Base-by-base conservation (phyloP, 1,140 invertebrate species). In the Zophobas morio region DNA sequence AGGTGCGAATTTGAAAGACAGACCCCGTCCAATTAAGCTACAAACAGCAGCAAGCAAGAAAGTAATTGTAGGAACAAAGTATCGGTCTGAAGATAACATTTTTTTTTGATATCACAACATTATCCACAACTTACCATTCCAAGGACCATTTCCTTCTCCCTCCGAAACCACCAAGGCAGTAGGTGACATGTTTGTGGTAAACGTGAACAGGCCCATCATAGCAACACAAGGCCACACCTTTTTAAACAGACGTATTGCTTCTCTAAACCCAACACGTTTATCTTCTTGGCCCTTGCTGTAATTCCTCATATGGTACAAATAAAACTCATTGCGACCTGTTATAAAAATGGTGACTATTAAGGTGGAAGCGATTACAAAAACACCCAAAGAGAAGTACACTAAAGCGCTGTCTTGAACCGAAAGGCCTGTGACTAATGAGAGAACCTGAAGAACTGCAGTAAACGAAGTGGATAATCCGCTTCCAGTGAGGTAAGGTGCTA, bases 51-150 rank as follows among this genome's bases (percentile, higher is more conserved):
- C 1, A n/a, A 71, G 8, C 20, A 49, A 4, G 32, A 71, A 71
- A 32, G 66, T 71, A 6, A 47, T 47, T 34, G 36, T 47, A 33
- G 70, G 70, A 6, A 72, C 70, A 72, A 72, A 72, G n/a, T 53
- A 72, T 39, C 54, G n/a, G 33, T 71, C 66, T 71, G 57, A 20
- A 20, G 20, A 20, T 20, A 20, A 20, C 20, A 20, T 20, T 20
- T 20, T 20, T 20, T 20, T 20, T 20, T 20, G 20, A 20, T 20
- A 20, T 20, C 20, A 20, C 20, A 20, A 20, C 20, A 20, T 20
- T 20, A 20, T 20, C 20, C 20, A 20, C 20, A 20, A 6, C 6
- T 56, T 37, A 73, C 49, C 71, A 20, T 36, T 37, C 70, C 47
- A 72, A 37, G n/a, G 2, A 5, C 71, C 49, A 73, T 47, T 34